Evolutionary conservation across 1,140 invertebrate species (phyloP).

Genomic region (Cataglyphis hispanica): DNA sequence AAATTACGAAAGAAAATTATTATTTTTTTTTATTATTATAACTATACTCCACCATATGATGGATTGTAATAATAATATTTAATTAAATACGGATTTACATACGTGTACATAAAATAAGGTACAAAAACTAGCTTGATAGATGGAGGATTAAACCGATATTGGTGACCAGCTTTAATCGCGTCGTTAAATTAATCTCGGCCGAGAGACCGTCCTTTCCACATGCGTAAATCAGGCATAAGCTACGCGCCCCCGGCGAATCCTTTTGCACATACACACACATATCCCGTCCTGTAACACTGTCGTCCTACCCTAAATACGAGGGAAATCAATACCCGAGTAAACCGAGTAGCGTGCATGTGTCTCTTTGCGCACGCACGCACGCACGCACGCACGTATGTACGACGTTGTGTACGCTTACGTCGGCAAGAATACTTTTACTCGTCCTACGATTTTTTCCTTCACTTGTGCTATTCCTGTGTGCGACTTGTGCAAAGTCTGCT

Average conservation of each 20-base stretch:
- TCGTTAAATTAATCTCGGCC: constrained; percentile 49
- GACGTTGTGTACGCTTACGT: neutral
- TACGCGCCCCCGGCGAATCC: constrained; percentile 50
- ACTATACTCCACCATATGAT: too few species aligned
- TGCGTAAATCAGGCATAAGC: constrained; percentile 45
- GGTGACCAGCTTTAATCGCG: constrained; percentile 25
- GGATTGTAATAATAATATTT: neutral
- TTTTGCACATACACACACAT: constrained; percentile 16
- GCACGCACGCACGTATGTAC: neutral
- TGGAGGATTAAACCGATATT: constrained; percentile 11
- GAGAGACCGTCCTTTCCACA: constrained; percentile 18
- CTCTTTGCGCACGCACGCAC: neutral
- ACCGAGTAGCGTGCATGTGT: constrained; percentile 19
- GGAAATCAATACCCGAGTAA: constrained; percentile 75
- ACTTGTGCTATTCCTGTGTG: neutral
- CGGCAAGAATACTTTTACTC: constrained; percentile 31
- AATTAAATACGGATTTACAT: neutral
- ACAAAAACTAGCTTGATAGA: neutral
- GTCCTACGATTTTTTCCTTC: neutral
- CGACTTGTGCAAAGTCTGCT: neutral
- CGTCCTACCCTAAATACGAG: constrained; percentile 79
- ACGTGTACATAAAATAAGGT: neutral
- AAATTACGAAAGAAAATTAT: neutral
- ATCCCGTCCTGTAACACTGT: constrained; percentile 71
- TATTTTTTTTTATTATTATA: neutral